Conservation (phyloP, 1,140 invertebrate species). For the Zophobas morio region DNA sequence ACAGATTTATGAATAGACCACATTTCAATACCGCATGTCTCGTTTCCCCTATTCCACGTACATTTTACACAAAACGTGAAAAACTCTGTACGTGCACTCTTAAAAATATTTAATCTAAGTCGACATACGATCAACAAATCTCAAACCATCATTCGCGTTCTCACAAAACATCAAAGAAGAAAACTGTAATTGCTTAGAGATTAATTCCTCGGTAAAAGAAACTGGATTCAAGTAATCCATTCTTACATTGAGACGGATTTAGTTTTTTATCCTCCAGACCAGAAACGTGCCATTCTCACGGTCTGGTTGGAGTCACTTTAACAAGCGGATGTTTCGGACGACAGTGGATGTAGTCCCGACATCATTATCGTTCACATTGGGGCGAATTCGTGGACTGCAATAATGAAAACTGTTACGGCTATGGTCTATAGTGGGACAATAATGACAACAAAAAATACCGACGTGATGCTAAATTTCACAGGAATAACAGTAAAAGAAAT, state of each 20-base stretch:
- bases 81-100: too few species aligned
- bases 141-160: not conserved
- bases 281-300: constrained; percentile 18
- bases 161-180: not conserved
- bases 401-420: not conserved
- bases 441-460: not conserved
- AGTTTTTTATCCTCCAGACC: not conserved
- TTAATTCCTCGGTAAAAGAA: constrained; percentile 2
- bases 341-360: not conserved
- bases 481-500: too few species aligned
- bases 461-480: too few species aligned
- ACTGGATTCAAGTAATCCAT: constrained; percentile 1
- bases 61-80: too few species aligned
- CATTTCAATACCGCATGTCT: not conserved
- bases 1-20: not conserved
- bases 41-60: not conserved
- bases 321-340: constrained; percentile 12
- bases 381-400: not conserved
- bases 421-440: not conserved
- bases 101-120: too few species aligned
- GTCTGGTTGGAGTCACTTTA: constrained; percentile 2
- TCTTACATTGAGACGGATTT: not conserved
- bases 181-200: not conserved
- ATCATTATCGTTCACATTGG: not conserved
- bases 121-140: not conserved